Base-by-base conservation (phyloP, 2,797 vertebrate species). In the Heliangelus exortis region DNA sequence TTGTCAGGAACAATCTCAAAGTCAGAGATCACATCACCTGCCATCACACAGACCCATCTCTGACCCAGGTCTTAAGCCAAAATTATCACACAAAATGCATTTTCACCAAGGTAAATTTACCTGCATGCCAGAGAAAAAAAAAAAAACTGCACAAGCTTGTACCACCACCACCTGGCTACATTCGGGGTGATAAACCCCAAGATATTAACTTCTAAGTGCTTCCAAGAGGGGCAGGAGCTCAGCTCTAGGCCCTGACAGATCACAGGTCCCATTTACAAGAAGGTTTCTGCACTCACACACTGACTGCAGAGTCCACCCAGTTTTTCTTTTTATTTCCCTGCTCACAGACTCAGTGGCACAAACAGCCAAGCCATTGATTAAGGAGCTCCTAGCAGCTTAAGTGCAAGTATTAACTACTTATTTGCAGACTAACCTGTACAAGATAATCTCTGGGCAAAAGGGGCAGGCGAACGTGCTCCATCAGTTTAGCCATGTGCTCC, bases 391-490 rank as follows among this genome's bases (percentile, higher is more conserved):
- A 84, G 41, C 61, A 87, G n/a, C 65, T 87, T 43, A 50, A 79
- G 53, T 29, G 58, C 43, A 73, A 48, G 45, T 3, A 53, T 76
- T 74, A 76, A 63, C 79, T 26, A 76, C 31, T 50, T 59, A 28
- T 84, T 48, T 75, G 25, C 72, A 78, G 51, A 96, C 97, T 95
- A 69, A 99, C 99, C 99, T 99, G 99, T 14, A 99, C 99, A 58
- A 99, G 98, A 89, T 99, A 99, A 95, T 99, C 99, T 94, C 99
- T 98, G 67, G 99, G 98, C 71, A 99, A 96, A 26, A 99, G 98
- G 20, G 99, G 99, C 12, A 99, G 98, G 63, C 99, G 98, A 87
- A 99, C 99, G 1, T 99, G 98, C 94, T 99, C 99, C 99, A 99
- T 99, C 71, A 99, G 98, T 84, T 98, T 98, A 66, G 99, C 98